Evolutionary conservation across 2,797 vertebrate genomes (phyloP), one percentile per base, ranked within the genome.

Genomic region (Hoplostethus atlanticus): DNA sequence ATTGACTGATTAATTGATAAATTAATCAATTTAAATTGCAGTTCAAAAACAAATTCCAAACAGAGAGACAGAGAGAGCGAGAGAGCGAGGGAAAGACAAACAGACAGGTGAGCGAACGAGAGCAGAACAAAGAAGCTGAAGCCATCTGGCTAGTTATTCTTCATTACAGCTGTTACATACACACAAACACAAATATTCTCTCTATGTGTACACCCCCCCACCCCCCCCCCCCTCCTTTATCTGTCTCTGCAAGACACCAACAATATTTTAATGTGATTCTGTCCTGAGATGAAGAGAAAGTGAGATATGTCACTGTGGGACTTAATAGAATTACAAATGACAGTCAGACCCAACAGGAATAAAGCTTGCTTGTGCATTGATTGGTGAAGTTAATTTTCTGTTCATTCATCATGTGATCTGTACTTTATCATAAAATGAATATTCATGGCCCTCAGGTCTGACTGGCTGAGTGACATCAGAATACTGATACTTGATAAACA

Each of bases 311-410:
- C 87, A 84, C 76, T 86, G 79, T 84, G 82, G 80, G 76, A 87
- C 67, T 85, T 81, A 51, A 84, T 81, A 78, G 84, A 90, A 88
- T 86, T 87, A 81, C 80, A 88, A 88, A 86, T 88, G 72, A 77
- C 53, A 68, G 50, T 46, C 51, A 51, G 66, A 69, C 75, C 10
- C 58, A 73, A 77, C 64, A 36, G 53, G 71, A 59, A 61, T 46
- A 65, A 63, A 80, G 74, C 54, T 53, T 77, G 65, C 75, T 75
- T 64, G 62, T 63, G 54, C 36, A 50, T 73, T 70, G 78, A 84
- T 88, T 77, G 66, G 47, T 15, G 5, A 51, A 82, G 83, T 82
- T 81, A 74, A 84, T 55, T 2, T 4, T 68, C 63, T 76, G 76
- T 46, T 64, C 61, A 34, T 58, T 38, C 63, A 50, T 65, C 5